Conservation (phyloP, 2,797 vertebrate genomes). For the Eulemur mongoz region DNA sequence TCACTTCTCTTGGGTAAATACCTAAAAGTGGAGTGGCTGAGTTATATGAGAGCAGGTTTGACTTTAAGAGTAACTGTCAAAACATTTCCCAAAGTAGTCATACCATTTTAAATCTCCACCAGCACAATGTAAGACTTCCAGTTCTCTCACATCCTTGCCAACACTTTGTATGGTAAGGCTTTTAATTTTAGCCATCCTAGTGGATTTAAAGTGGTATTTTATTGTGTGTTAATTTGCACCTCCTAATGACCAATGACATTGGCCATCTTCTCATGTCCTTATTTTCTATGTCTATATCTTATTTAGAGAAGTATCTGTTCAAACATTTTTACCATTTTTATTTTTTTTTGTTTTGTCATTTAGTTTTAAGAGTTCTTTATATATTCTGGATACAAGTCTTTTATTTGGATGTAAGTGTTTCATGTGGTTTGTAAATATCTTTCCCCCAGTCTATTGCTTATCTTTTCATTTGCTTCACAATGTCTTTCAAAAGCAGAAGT, state of each 20-base stretch:
- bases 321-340: neutral
- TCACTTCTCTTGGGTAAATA: neutral
- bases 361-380: neutral
- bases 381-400: neutral
- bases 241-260: neutral
- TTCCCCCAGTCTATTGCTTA: neutral
- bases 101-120: neutral
- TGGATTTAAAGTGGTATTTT: neutral
- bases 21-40: neutral
- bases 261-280: neutral
- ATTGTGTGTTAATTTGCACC: neutral
- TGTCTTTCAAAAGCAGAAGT: neutral
- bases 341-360: constrained; percentile 2
- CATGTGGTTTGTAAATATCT: neutral
- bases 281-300: neutral
- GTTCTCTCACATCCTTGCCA: neutral
- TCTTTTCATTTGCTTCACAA: neutral
- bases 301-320: neutral
- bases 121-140: neutral
- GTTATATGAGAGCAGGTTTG: neutral
- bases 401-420: neutral
- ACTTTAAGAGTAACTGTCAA: neutral
- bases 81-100: neutral
- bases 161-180: neutral
- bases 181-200: neutral